Conservation (phyloP, 1,140 invertebrate genomes). For the Leucophenga varia region DNA sequence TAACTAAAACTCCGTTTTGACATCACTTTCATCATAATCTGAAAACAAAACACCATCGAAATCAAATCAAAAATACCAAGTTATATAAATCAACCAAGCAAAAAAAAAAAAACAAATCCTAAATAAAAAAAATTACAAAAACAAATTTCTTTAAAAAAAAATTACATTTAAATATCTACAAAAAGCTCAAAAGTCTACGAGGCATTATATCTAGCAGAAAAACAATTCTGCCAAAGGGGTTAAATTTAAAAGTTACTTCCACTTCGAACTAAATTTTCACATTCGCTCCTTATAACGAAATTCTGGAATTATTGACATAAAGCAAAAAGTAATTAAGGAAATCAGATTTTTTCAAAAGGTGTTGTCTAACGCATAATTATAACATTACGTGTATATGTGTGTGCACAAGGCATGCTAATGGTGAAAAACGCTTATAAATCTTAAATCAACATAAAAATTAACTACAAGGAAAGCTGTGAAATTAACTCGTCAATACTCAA, state of each 20-base stretch:
- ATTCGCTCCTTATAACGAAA: background rate
- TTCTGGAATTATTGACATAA: too few species aligned
- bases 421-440: conserved; percentile 26
- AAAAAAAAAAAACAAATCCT: conserved; percentile 6
- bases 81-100: conserved; percentile 37
- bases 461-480: conserved; percentile 49
- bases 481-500: conserved; percentile 53
- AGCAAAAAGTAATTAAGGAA: background rate
- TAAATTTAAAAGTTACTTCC: too few species aligned
- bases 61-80: conserved; percentile 49
- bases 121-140: conserved; percentile 22
- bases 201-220: conserved; percentile 19
- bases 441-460: conserved; percentile 39
- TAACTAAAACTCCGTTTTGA: conserved; percentile 69
- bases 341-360: background rate
- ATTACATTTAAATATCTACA: conserved; percentile 27
- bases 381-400: background rate
- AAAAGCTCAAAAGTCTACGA: conserved; percentile 48
- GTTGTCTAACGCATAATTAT: background rate
- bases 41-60: conserved; percentile 54
- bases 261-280: too few species aligned
- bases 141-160: conserved; percentile 26
- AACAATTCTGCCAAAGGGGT: conserved; percentile 33
- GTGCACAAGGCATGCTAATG: conserved; percentile 42
- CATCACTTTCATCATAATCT: conserved; percentile 57